phyloP scores from a whole-genome alignment of 1,140 invertebrate species.

The Philopotamus ludificatus region DNA sequence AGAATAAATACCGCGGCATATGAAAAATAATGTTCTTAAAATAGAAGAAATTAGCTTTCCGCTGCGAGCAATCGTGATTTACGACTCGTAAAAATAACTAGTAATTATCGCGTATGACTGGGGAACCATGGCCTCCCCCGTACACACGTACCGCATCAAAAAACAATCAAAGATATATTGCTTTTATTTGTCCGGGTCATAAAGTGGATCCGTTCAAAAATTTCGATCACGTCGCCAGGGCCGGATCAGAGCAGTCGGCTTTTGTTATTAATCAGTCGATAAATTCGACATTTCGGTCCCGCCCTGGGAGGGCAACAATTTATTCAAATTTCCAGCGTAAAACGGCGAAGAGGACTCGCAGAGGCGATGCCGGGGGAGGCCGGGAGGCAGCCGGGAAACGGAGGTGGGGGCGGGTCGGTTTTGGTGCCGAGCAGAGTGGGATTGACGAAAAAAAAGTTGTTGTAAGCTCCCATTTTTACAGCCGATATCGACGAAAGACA shows the following conservation, averaged over 20 bases:
- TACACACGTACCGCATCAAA: neutral
- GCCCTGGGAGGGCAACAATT: conserved; percentile 37
- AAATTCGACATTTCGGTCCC: conserved; percentile 33
- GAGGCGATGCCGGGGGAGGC: conserved; percentile 9
- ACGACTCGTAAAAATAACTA: too few species aligned
- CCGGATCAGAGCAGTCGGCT: conserved; percentile 5
- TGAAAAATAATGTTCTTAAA: too few species aligned
- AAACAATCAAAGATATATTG: neutral
- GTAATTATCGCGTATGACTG: neutral
- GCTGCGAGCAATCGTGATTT: too few species aligned
- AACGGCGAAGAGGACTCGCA: conserved; percentile 28
- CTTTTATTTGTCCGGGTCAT: conserved; percentile 20
- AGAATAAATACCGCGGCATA: too few species aligned
- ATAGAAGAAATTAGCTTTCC: too few species aligned
- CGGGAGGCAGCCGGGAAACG: too few species aligned
- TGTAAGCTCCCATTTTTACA: neutral
- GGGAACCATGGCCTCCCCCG: neutral
- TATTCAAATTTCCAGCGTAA: conserved; percentile 42
- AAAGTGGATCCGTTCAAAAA: conserved; percentile 24
- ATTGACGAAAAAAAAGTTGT: neutral
- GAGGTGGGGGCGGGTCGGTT: conserved; percentile 16
- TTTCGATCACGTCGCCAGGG: conserved; percentile 26
- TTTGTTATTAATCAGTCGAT: conserved; percentile 43
- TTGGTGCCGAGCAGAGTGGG: neutral
- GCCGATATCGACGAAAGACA: neutral